Conservation (phyloP, 1,140 invertebrate species). For the Cherax destructor region DNA sequence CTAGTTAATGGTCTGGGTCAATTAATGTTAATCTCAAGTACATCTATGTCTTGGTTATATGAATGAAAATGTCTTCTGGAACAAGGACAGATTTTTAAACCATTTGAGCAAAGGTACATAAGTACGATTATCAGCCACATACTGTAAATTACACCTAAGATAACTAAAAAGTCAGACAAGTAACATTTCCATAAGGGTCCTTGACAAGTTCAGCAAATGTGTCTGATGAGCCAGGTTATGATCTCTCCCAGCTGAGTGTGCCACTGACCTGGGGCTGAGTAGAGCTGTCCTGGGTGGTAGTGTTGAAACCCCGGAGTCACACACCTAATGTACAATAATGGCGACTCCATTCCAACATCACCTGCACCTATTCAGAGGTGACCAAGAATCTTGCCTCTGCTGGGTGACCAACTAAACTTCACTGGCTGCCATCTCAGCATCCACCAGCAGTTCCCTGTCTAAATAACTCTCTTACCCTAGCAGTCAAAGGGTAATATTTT, state of each 20-base stretch:
- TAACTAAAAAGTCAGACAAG: no score
- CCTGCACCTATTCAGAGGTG: background rate
- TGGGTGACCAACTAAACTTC: background rate
- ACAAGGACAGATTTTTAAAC: background rate
- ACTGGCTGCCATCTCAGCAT: background rate
- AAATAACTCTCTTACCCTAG: no score
- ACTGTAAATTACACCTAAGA: no score
- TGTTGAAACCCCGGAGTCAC: background rate
- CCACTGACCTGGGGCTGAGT: background rate
- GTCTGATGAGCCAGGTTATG: background rate
- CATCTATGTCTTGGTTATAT: background rate
- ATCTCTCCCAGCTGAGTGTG: background rate
- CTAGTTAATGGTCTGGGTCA: no score
- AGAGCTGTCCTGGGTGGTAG: background rate
- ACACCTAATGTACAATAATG: no score
- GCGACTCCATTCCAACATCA: no score
- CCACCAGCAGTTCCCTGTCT: no score
- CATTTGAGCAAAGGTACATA: background rate
- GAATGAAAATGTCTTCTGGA: background rate
- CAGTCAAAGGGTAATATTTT: no score
- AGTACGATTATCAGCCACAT: no score
- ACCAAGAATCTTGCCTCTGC: background rate
- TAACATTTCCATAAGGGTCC: no score
- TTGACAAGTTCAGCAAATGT: no score
- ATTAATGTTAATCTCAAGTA: no score